Evolutionary conservation across 2,888 invertebrate genomes (phyloP).

Genomic region (Drosophila austrosaltans): DNA sequence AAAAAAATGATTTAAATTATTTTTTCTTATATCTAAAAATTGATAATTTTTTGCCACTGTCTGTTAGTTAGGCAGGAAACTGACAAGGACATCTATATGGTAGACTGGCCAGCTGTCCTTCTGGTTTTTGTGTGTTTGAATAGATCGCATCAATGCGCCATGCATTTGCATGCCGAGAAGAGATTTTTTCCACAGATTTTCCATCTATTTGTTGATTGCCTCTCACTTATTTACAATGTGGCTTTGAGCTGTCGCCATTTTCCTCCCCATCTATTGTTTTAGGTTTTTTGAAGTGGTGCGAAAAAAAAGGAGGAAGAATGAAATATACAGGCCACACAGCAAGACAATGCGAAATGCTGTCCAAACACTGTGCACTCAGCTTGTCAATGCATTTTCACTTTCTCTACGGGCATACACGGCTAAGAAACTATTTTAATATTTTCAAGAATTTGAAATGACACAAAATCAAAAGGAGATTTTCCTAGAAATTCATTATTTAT

Average conservation of each 20-base stretch:
- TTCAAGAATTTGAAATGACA: no score
- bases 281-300: slow-evolving; percentile 5
- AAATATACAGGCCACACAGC: neutral
- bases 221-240: slow-evolving; percentile 10
- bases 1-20: no score
- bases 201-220: slow-evolving; percentile 12
- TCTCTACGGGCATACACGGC: neutral
- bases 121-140: neutral
- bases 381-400: slow-evolving; percentile 1
- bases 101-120: slow-evolving; percentile 6
- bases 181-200: slow-evolving; percentile 6
- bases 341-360: slow-evolving; percentile 9
- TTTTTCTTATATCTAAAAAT: no score
- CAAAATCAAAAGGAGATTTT: neutral
- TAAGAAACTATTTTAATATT: neutral
- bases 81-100: slow-evolving; percentile 4
- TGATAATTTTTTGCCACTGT: neutral
- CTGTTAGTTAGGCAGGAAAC: neutral
- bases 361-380: slow-evolving; percentile 3
- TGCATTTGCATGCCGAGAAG: neutral
- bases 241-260: neutral
- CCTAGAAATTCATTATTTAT: no score
- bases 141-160: slow-evolving; percentile 7
- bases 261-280: neutral
- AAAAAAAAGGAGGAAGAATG: slow-evolving; percentile 1